These are phyloP conservation scores for Calliopum simillimum DNA, from an alignment of 2,888 invertebrate species.

Conservation along the genomic window DNA sequence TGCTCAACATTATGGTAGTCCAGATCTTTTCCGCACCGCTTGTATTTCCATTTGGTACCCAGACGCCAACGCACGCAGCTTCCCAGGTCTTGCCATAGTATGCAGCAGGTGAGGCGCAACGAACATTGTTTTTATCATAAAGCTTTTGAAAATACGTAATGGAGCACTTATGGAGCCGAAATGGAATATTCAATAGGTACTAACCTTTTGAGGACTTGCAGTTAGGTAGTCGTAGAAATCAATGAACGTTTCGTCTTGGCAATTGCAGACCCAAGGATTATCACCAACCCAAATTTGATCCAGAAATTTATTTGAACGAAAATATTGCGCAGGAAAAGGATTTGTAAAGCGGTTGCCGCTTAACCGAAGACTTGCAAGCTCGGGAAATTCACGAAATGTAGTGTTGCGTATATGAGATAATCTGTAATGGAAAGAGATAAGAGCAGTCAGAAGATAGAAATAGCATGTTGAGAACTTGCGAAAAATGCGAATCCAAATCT, in stretches of 20 bases:
- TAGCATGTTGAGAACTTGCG: too few relatives aligned
- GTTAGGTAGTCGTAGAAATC: constrained; percentile 74
- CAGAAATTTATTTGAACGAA: constrained; percentile 72
- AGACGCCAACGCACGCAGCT: constrained; percentile 73
- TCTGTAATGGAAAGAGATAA: constrained; percentile 69
- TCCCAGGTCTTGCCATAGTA: constrained; percentile 77
- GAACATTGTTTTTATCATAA: constrained; percentile 66
- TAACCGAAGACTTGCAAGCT: constrained; percentile 73
- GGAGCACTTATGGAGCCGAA: neutral
- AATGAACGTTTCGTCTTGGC: constrained; percentile 72
- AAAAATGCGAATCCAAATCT: too few relatives aligned
- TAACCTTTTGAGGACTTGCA: constrained; percentile 69
- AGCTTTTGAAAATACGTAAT: constrained; percentile 49
- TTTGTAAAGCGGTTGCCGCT: constrained; percentile 79
- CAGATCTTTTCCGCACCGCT: constrained; percentile 70
- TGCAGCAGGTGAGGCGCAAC: constrained; percentile 76
- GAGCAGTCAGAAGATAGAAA: neutral
- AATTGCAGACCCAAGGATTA: constrained; percentile 84
- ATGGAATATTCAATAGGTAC: neutral
- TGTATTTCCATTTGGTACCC: constrained; percentile 69
- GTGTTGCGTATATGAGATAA: constrained; percentile 73
- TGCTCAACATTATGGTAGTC: constrained; percentile 72
- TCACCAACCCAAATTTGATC: constrained; percentile 74
- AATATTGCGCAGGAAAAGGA: constrained; percentile 72
- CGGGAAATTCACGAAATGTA: constrained; percentile 74